Conservation (phyloP, 2,797 vertebrate species). For the Notolabrus celidotus region DNA sequence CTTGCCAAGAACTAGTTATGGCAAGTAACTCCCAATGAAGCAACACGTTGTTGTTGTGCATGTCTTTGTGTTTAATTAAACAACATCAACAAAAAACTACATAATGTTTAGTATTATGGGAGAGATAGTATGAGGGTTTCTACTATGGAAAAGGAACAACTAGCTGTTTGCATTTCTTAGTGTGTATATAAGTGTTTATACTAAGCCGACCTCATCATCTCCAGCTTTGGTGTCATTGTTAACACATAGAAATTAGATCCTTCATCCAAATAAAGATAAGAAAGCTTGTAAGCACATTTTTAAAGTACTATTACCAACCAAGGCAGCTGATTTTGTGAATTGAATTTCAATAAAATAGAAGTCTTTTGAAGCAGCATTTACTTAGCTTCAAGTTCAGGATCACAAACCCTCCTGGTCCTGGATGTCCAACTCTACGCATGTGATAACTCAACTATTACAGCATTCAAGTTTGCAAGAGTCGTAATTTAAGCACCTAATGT, state of each 20-base stretch:
- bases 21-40: neutral
- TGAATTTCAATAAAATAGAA: no score
- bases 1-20: neutral
- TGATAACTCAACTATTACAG: slow-evolving; percentile 9
- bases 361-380: neutral
- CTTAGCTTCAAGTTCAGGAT: neutral
- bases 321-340: no score
- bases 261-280: neutral
- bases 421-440: neutral
- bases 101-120: neutral
- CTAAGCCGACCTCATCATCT: neutral
- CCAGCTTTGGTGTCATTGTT: neutral
- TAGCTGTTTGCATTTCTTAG: neutral
- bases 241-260: neutral
- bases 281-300: accelerated
- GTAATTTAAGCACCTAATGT: slow-evolving; percentile 7
- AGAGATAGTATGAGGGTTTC: neutral
- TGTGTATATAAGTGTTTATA: neutral
- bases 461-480: neutral
- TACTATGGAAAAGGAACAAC: neutral
- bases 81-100: neutral
- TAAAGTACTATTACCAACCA: neutral
- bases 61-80: no score
- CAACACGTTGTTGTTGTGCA: neutral
- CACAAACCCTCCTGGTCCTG: neutral